Evolutionary conservation across 2,888 invertebrate species (phyloP), one percentile per base, ranked within the genome.

Genomic region (Laothoe populi): DNA sequence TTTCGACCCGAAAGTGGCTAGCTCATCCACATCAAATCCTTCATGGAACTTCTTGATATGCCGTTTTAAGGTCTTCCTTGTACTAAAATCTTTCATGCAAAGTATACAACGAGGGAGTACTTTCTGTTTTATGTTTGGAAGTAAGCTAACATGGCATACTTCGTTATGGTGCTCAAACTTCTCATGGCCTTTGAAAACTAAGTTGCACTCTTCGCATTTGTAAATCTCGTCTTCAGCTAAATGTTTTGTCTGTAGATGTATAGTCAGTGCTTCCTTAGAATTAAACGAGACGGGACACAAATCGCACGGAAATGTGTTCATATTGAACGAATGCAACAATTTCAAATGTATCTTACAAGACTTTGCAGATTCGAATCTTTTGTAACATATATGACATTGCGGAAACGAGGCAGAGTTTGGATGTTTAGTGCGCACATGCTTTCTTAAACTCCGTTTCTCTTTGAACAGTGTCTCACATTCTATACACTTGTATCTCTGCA

Each of bases 301-400:
- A 46, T 88, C 83, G 19, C 90, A 90, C 0, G 90, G 90, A 58
- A 82, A 78, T 0, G 89, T 88, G 38, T 87, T 85, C 85, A 88
- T 84, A 23, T 89, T 87, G 63, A 86, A 86, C 0, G 89, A 88
- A 65, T 91, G 90, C 0, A 89, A 19, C 0, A 88, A 63, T 57
- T 90, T 90, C 0, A 90, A 57, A 66, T 91, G 90, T 49, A 88
- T 87, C 42, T 89, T 90, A 44, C 90, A 90, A 0, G 91, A 88
- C 63, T 90, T 90, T 0, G 90, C 91, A 0, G 90, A 90, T 63
- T 91, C 91, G 40, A 91, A 91, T 1, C 88, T 70, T 60, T 88
- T 88, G 0, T 82, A 68, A 61, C 90, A 91, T 0, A 90, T 83
- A 53, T 90, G 89, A 48, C 90, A 91, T 59, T 89, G 87, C 0